These are phyloP conservation scores for Alexandromys fortis DNA, from an alignment of 2,113 vertebrate species.

Conservation along the genomic window DNA sequence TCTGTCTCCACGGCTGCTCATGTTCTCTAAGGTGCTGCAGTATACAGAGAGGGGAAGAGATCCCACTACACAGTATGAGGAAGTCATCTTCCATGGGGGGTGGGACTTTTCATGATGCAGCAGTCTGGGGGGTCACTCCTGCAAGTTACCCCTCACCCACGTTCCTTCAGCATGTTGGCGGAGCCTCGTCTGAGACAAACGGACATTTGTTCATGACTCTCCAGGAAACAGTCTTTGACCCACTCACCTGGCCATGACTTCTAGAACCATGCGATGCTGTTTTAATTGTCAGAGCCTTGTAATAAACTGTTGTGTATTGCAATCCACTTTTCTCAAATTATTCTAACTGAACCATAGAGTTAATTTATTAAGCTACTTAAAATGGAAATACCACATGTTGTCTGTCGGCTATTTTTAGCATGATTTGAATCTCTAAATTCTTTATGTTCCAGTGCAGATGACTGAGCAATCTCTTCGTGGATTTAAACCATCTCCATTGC, in stretches of 20 bases:
- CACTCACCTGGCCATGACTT: background rate
- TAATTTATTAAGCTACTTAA: slow-evolving; percentile 50
- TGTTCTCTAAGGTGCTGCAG: background rate
- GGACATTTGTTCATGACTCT: background rate
- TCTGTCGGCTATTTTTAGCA: slow-evolving; percentile 43
- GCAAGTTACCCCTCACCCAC: background rate
- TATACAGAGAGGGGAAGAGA: background rate
- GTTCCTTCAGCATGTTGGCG: background rate
- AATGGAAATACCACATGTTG: slow-evolving; percentile 42
- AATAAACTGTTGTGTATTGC: background rate
- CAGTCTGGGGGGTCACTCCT: background rate
- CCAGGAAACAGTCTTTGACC: background rate
- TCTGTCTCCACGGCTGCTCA: background rate
- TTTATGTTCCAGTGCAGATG: background rate
- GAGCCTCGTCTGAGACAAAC: background rate
- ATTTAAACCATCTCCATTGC: slow-evolving; percentile 11
- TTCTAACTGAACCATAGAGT: slow-evolving; percentile 20
- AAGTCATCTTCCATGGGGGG: background rate
- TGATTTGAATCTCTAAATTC: slow-evolving; percentile 51
- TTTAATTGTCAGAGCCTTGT: background rate
- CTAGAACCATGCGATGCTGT: background rate
- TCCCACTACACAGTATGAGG: background rate
- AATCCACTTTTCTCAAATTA: slow-evolving; percentile 23
- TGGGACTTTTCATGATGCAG: background rate
- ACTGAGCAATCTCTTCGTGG: slow-evolving; percentile 31